Evolutionary conservation across 2,113 vertebrate species (phyloP).

Genomic region (Thalassoma bifasciatum): DNA sequence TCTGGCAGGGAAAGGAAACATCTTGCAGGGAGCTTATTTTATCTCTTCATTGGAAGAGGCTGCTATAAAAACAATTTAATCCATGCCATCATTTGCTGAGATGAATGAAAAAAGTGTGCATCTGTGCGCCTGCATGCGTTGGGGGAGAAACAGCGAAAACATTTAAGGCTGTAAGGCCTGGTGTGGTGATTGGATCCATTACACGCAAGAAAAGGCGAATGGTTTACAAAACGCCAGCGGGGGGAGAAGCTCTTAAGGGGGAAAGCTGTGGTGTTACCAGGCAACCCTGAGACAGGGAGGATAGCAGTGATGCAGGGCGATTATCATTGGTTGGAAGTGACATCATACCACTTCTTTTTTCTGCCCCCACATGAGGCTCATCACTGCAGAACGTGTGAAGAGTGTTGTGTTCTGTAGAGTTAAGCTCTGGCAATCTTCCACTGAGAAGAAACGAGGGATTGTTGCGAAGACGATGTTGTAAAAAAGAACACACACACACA

Average conservation of each 20-base stretch:
- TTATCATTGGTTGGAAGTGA: constrained; percentile 85
- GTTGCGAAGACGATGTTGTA: constrained; percentile 30
- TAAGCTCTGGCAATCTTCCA: constrained; percentile 63
- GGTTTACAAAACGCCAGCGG: constrained; percentile 65
- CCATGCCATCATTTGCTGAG: not conserved
- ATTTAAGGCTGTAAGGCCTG: constrained; percentile 52
- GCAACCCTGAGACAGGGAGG: constrained; percentile 77
- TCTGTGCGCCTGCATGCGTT: no score
- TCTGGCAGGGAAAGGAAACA: not conserved
- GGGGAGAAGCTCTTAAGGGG: constrained; percentile 63
- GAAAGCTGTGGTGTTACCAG: constrained; percentile 80
- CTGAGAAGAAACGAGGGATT: constrained; percentile 58
- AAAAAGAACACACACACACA: constrained; percentile 14
- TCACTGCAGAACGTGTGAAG: constrained; percentile 78
- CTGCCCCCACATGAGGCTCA: constrained; percentile 64
- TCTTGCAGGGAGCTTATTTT: not conserved
- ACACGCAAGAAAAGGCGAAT: constrained; percentile 72
- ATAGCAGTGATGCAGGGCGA: constrained; percentile 80
- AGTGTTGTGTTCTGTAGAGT: constrained; percentile 73
- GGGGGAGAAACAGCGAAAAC: not conserved
- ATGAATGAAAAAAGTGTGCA: not conserved
- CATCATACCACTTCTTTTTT: constrained; percentile 73
- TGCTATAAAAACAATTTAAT: not conserved
- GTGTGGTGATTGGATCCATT: constrained; percentile 72
- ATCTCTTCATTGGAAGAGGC: not conserved